phyloP scores from a whole-genome alignment of 2,888 invertebrate species.

The Autographa pulchrina region DNA sequence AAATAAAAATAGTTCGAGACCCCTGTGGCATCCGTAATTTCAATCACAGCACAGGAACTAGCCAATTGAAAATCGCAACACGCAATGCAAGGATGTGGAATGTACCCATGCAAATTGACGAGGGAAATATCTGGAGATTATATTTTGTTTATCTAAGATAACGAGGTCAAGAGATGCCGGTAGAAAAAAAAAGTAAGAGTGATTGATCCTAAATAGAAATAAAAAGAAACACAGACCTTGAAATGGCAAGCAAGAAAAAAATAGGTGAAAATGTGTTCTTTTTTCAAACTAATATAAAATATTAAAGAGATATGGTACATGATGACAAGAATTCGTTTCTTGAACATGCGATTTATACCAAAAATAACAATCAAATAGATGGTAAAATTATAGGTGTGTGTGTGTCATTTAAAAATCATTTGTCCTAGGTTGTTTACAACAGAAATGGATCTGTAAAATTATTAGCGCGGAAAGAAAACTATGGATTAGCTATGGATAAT shows the following conservation, averaged over 20 bases:
- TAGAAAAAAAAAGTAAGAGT: no score
- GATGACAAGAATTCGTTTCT: no score
- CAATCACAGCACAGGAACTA: background rate
- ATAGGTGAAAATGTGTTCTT: no score
- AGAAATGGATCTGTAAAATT: background rate
- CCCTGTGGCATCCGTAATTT: constrained; percentile 1
- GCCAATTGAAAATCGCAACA: constrained; percentile 6
- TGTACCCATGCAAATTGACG: background rate
- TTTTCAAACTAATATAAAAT: no score
- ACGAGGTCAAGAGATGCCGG: background rate
- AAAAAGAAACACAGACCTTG: no score
- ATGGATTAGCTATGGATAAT: constrained; percentile 27
- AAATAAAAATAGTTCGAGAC: background rate
- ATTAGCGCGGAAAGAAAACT: constrained; percentile 8
- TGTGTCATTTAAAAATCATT: background rate
- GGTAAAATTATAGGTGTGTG: background rate
- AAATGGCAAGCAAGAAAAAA: no score
- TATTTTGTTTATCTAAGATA: background rate
- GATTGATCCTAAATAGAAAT: no score
- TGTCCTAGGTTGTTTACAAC: no score
- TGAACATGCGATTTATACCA: no score
- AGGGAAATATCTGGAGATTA: background rate
- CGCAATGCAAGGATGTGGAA: background rate
- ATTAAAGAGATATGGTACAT: no score
- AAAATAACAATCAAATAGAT: no score